Percentiles rank a stretch among this genome's conserved stretches.
Conservation (phyloP, 2,797 vertebrate species). For the Phylloscopus collybita region DNA sequence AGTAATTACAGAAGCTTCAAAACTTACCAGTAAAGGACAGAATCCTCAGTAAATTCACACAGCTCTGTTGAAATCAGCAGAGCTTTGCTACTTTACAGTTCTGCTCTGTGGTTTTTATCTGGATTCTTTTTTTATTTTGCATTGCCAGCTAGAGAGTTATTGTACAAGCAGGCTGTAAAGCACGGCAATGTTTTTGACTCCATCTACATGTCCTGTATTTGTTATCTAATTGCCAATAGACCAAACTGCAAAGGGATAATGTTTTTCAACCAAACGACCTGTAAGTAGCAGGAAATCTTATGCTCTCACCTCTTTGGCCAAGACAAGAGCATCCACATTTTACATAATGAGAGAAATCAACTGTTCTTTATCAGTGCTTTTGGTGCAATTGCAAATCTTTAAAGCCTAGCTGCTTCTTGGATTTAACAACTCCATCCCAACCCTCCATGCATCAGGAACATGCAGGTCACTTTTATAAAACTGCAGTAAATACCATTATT, state of each 20-base stretch:
- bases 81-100: conserved; percentile 15
- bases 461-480: conserved; percentile 19
- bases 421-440: conserved; percentile 57
- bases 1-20: background rate
- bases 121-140: background rate
- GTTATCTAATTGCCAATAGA: conserved; percentile 75
- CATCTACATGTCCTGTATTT: conserved; percentile 68
- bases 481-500: background rate
- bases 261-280: conserved; percentile 71
- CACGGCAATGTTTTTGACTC: conserved; percentile 58
- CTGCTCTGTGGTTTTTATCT: conserved; percentile 5
- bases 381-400: conserved; percentile 66
- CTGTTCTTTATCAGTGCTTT: conserved; percentile 68
- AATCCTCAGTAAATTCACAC: background rate
- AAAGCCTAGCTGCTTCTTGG: conserved; percentile 48
- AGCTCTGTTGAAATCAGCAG: background rate
- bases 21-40: background rate
- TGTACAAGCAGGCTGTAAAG: conserved; percentile 45
- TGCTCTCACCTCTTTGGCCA: conserved; percentile 23
- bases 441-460: conserved; percentile 44
- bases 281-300: conserved; percentile 68
- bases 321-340: conserved; percentile 64
- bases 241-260: conserved; percentile 53
- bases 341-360: conserved; percentile 69
- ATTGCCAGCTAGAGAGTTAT: conserved; percentile 47